Percentiles rank a stretch among this genome's conserved stretches.
Evolutionary conservation across 2,797 vertebrate genomes (phyloP).

Genomic region (Ctenopoma multispine): DNA sequence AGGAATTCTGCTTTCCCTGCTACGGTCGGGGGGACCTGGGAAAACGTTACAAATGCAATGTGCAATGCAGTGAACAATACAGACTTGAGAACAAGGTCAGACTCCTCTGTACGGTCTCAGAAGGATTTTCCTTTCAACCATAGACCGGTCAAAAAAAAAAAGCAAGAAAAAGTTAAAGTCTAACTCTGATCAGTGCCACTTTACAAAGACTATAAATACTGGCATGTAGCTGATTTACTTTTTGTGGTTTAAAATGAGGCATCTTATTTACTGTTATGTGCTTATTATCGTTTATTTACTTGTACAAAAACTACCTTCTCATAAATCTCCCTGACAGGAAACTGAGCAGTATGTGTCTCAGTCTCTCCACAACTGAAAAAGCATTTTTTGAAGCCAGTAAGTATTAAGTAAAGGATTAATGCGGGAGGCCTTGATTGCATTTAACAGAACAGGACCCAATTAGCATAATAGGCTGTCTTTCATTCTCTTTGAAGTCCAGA

Average conservation of each 20-base stretch:
- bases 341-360: constrained; percentile 33
- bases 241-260: constrained; percentile 24
- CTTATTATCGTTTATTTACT: constrained; percentile 43
- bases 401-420: constrained; percentile 84
- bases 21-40: constrained; percentile 41
- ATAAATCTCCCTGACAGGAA: constrained; percentile 57
- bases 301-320: constrained; percentile 33
- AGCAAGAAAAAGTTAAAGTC: constrained; percentile 32
- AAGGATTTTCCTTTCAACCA: constrained; percentile 46
- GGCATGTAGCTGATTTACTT: constrained; percentile 9
- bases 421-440: constrained; percentile 81
- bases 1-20: constrained; percentile 50
- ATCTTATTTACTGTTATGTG: constrained; percentile 44
- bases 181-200: constrained; percentile 23
- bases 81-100: constrained; percentile 62
- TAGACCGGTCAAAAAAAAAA: constrained; percentile 16
- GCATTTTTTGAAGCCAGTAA: constrained; percentile 73
- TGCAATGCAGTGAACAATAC: constrained; percentile 60
- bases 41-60: constrained; percentile 63
- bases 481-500: constrained; percentile 88
- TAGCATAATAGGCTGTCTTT: constrained; percentile 86
- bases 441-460: constrained; percentile 86
- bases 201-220: constrained; percentile 20
- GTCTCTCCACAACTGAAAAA: constrained; percentile 42
- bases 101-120: constrained; percentile 51